Evolutionary conservation across 2,113 vertebrate genomes (phyloP).

Genomic region (Danio rerio): DNA sequence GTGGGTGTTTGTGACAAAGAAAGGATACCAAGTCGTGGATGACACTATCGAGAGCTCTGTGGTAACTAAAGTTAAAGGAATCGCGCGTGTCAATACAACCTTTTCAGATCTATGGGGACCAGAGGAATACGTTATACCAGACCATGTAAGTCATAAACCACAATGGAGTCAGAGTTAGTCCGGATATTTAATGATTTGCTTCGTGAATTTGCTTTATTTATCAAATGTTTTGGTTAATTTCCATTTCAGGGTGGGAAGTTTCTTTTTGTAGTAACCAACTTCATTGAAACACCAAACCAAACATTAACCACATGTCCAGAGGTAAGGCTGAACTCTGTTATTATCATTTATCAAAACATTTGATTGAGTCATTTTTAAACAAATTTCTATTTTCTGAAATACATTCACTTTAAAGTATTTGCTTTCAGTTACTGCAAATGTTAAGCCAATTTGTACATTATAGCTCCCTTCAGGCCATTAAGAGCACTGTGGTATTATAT

Average conservation of each 20-base stretch:
- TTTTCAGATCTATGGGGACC: conserved; percentile 87
- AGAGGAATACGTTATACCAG: conserved; percentile 89
- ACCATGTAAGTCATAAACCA: conserved; percentile 79
- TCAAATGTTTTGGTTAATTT: not conserved
- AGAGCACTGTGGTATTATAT: not conserved
- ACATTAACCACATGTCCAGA: conserved; percentile 84
- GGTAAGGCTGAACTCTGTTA: conserved; percentile 76
- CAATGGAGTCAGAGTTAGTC: not conserved
- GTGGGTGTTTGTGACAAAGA: conserved; percentile 92
- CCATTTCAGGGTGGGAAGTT: conserved; percentile 83
- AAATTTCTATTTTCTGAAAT: not conserved
- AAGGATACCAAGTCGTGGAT: conserved; percentile 89
- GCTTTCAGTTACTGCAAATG: not conserved
- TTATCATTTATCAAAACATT: not conserved
- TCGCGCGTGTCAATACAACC: conserved; percentile 84
- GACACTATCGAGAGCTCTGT: conserved; percentile 87
- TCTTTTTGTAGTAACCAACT: conserved; percentile 88
- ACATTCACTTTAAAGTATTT: not conserved
- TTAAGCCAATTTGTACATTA: not conserved
- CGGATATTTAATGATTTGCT: not conserved
- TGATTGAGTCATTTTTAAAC: not conserved
- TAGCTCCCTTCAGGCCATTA: conserved; percentile 8
- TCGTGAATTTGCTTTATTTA: not conserved
- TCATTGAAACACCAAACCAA: conserved; percentile 89
- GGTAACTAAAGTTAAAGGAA: conserved; percentile 91